phyloP scores from a whole-genome alignment of 1,140 invertebrate genomes.

The Antheraea pernyi region DNA sequence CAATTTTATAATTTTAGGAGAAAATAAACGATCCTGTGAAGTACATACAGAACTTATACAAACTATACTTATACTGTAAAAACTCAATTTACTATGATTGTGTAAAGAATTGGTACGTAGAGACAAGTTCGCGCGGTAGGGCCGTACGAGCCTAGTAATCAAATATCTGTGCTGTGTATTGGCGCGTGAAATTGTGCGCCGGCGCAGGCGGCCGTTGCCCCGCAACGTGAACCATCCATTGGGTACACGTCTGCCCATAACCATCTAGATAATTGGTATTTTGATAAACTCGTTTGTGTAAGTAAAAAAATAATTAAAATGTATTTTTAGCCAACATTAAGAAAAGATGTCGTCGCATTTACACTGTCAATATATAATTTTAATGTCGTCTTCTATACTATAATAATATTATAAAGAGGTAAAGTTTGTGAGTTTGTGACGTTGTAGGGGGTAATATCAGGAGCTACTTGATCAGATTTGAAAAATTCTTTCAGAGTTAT shows the following conservation, averaged over 20 bases:
- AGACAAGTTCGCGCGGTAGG: slow-evolving; percentile 32
- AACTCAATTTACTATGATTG: too few species aligned
- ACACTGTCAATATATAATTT: not conserved
- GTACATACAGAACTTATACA: too few species aligned
- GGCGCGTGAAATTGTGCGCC: slow-evolving; percentile 63
- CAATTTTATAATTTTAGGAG: too few species aligned
- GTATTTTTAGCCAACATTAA: slow-evolving; percentile 8
- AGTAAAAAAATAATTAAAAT: slow-evolving; percentile 14
- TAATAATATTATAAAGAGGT: too few species aligned
- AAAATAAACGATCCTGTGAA: too few species aligned
- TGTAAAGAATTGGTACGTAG: not conserved
- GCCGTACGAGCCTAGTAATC: slow-evolving; percentile 47
- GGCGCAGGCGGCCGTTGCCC: slow-evolving; percentile 49
- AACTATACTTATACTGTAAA: too few species aligned
- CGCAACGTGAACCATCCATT: slow-evolving; percentile 20
- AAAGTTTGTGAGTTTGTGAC: too few species aligned
- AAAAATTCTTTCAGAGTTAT: too few species aligned
- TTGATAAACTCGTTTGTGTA: slow-evolving; percentile 10
- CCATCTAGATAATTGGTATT: slow-evolving; percentile 22
- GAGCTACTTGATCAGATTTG: too few species aligned
- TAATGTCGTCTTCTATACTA: not conserved
- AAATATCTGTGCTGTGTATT: slow-evolving; percentile 66
- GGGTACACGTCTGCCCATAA: slow-evolving; percentile 5
- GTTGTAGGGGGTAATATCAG: too few species aligned
- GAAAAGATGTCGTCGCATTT: not conserved